phyloP scores from a whole-genome alignment of 2,113 vertebrate genomes.

The Boulengeromyrus knoepffleri region DNA sequence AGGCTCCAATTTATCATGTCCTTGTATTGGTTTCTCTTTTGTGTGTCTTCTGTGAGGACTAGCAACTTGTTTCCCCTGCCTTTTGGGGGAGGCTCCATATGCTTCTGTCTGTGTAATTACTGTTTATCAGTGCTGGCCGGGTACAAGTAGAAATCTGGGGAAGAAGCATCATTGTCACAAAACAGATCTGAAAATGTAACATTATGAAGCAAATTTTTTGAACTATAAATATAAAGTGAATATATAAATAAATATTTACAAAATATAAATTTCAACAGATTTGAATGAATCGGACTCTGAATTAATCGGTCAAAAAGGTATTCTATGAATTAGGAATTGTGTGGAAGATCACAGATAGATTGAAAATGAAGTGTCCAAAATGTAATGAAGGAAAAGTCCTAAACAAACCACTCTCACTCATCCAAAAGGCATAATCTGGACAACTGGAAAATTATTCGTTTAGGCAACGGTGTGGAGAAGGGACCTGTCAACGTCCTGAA shows the following conservation, averaged over 20 bases:
- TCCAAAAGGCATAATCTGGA: neutral
- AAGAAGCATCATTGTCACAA: neutral
- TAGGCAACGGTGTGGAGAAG: neutral
- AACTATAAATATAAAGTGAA: neutral
- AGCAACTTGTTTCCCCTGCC: neutral
- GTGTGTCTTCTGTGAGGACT: neutral
- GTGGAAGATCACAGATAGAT: neutral
- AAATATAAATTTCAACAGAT: neutral
- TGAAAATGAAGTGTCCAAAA: neutral
- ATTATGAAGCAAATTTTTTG: neutral
- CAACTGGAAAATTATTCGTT: neutral
- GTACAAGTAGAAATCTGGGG: neutral
- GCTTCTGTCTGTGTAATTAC: neutral
- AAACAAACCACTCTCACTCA: neutral
- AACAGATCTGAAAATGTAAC: neutral
- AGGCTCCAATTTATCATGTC: neutral
- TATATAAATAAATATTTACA: no score
- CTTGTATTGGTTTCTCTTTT: neutral
- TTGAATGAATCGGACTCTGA: neutral
- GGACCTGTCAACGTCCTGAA: neutral
- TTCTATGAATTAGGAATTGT: neutral
- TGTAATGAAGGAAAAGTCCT: neutral
- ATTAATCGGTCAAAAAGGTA: neutral
- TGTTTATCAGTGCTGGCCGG: neutral
- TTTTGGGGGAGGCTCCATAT: neutral